A percentile compares a stretch with the other conserved stretches of the same genome.
Evolutionary conservation across 2,888 invertebrate genomes (phyloP).

Genomic region (Cryptosula pallasiana): DNA sequence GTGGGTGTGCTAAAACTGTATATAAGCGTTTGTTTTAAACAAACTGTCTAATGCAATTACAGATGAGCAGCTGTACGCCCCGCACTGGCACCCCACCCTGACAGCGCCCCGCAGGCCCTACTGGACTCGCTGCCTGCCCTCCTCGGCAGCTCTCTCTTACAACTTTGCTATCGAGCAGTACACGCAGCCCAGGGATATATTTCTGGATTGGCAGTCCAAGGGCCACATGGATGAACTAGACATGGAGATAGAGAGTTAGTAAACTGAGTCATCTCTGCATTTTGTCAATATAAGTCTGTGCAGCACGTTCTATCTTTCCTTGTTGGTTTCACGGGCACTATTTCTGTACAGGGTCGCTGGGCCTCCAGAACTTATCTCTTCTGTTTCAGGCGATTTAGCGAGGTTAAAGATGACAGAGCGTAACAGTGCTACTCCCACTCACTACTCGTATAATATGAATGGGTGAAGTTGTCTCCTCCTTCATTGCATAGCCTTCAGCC

Average conservation of each 20-base stretch:
- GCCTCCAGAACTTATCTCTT: too few species aligned
- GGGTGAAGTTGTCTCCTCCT: too few species aligned
- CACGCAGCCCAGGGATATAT: slow-evolving; percentile 2
- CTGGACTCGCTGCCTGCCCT: slow-evolving; percentile 39
- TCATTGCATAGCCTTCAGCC: too few species aligned
- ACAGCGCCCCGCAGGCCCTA: slow-evolving; percentile 35
- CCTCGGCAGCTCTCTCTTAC: slow-evolving; percentile 45
- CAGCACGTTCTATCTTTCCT: too few species aligned
- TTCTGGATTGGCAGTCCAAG: neutral
- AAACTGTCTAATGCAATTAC: too few species aligned
- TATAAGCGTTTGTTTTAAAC: too few species aligned
- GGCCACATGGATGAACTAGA: slow-evolving; percentile 2
- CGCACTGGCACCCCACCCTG: slow-evolving; percentile 42
- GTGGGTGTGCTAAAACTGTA: too few species aligned
- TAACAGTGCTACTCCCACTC: neutral
- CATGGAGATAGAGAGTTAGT: slow-evolving; percentile 2
- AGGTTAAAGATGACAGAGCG: slow-evolving; percentile 8
- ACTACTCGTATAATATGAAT: slow-evolving; percentile 22
- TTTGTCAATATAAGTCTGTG: too few species aligned
- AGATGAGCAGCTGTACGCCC: slow-evolving; percentile 40
- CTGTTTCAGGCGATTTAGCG: neutral
- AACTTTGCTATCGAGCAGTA: slow-evolving; percentile 47
- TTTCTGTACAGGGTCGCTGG: too few species aligned
- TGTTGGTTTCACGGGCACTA: too few species aligned
- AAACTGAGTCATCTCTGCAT: too few species aligned